These are phyloP conservation scores for Papio anubis DNA, from an alignment of 2,113 vertebrate species.

Conservation along the genomic window DNA sequence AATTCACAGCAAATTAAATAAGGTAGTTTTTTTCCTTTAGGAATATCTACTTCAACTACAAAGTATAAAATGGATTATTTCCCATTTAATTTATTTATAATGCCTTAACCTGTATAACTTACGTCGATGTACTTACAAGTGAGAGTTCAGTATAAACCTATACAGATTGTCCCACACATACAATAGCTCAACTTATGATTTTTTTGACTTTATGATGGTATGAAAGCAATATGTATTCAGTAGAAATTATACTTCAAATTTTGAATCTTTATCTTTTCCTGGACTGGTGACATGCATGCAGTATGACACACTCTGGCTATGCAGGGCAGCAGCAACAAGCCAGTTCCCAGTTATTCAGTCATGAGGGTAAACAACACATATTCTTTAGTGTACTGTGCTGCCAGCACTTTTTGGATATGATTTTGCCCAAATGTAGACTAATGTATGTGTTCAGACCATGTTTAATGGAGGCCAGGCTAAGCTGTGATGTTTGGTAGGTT, in stretches of 20 bases:
- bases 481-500: background rate
- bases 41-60: slow-evolving; percentile 10
- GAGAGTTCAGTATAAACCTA: background rate
- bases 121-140: background rate
- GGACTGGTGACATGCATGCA: background rate
- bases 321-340: background rate
- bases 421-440: background rate
- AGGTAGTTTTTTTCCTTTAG: background rate
- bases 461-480: background rate
- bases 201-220: background rate
- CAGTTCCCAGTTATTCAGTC: background rate
- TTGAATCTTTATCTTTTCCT: background rate
- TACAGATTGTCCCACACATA: background rate
- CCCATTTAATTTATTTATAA: slow-evolving; percentile 49
- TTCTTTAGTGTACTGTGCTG: background rate
- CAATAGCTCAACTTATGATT: background rate
- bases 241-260: background rate
- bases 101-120: background rate
- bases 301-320: background rate
- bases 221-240: background rate
- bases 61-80: slow-evolving; percentile 42
- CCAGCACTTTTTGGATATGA: background rate
- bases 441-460: background rate
- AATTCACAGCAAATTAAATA: slow-evolving; percentile 29
- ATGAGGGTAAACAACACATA: background rate